phyloP scores from a whole-genome alignment of 1,140 invertebrate species.

The Halotydeus destructor region DNA sequence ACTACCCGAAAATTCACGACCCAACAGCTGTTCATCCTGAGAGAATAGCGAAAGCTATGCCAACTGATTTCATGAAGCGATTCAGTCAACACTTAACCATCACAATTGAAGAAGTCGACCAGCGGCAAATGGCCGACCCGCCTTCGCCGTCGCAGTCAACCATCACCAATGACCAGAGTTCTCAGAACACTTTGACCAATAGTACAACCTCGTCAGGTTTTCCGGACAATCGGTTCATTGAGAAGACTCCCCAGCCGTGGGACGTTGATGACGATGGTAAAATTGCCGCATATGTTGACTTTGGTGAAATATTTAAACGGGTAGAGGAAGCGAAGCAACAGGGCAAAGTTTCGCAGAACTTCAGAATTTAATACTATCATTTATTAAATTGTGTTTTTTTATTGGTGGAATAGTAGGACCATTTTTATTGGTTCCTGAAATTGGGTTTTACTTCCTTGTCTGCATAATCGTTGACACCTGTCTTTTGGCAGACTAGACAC shows the following conservation, averaged over 20 bases:
- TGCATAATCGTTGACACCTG: too few species aligned
- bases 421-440: too few species aligned
- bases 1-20: background rate
- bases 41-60: background rate
- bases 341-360: too few species aligned
- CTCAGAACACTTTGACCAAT: background rate
- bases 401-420: too few species aligned
- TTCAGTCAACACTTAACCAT: background rate
- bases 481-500: too few species aligned
- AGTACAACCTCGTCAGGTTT: background rate
- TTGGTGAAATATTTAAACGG: too few species aligned
- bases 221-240: background rate
- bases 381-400: too few species aligned
- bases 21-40: background rate
- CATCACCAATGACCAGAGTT: background rate
- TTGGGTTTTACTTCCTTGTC: too few species aligned
- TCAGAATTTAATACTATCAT: too few species aligned
- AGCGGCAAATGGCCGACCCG: background rate
- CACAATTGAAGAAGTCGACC: background rate
- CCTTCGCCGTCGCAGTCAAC: background rate
- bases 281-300: conserved; percentile 8
- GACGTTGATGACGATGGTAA: conserved; percentile 7
- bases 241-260: background rate
- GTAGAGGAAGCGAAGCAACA: too few species aligned
- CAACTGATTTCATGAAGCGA: background rate